Base-by-base conservation (phyloP, 2,888 invertebrate genomes). In the Meloe dianella region DNA sequence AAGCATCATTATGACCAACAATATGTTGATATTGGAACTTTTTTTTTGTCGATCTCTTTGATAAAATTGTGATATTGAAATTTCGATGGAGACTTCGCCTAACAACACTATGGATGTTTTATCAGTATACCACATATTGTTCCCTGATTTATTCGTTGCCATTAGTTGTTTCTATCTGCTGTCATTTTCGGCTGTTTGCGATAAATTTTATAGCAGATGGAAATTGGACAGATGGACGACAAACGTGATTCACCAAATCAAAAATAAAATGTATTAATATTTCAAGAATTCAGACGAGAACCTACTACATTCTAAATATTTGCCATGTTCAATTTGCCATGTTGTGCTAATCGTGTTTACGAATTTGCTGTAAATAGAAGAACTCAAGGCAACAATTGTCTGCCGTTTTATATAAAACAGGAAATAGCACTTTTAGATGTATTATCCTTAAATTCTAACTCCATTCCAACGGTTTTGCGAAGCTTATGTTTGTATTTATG, bases 131-230 rank as follows among this genome's bases (percentile, higher is more conserved):
- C 74, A 75, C 73, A 76, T 78, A 78, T 78, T 78, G 76, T 75
- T 73, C 72, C 73, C 75, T 79, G 78, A 79, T 79, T 78, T 79
- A 79, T 79, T 75, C 72, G 74, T 74, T 71, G 71, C 78, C 74
- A 77, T 78, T 79, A 78, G 78, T 76, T 78, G 76, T 78, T 77
- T 77, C 76, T 77, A 78, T 77, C 76, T 77, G 75, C 74, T 76
- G 77, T 74, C 72, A 75, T 74, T 74, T 73, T 71, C 72, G 61
- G 20, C 71, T 71, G 71, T 73, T 70, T 69, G 70, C 73, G 73
- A 77, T 77, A 77, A 75, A 77, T 77, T 77, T 68, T 10, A 51
- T 3, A 51, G 14, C 72, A 61, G 64, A 65, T 71, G 73, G 71
- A 72, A 74, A 74, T 71, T 68, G 68, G 68, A 71, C 65, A 63